Conservation (phyloP, 30 jellyfish, hydroid and myxozoan species). For the Cassiopea xamachana region DNA sequence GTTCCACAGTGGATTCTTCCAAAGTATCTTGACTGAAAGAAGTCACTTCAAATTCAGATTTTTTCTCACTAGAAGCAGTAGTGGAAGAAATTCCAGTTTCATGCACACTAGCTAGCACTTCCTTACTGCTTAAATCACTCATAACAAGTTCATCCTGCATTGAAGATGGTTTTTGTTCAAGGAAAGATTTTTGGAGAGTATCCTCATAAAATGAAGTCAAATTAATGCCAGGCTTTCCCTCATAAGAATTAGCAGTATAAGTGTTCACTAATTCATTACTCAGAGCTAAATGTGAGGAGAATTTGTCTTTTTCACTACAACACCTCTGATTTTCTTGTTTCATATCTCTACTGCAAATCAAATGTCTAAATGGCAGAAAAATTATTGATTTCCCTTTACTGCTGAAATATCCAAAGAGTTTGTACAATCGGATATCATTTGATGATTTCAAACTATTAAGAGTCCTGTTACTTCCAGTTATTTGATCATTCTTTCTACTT, state of each 20-base stretch:
- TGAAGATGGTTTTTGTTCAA: not conserved
- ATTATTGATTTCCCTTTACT: not conserved
- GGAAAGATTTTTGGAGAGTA: not conserved
- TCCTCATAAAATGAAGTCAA: not conserved
- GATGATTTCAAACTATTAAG: not conserved
- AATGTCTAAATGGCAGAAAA: not conserved
- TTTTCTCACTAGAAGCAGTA: not conserved
- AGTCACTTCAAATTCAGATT: not conserved
- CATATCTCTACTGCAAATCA: not conserved
- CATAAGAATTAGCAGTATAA: not conserved
- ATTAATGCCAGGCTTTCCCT: not conserved
- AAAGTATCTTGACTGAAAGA: not conserved
- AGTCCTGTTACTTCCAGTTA: not conserved
- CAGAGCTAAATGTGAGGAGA: no score
- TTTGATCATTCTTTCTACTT: not conserved
- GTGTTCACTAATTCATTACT: no score
- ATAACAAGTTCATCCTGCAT: not conserved
- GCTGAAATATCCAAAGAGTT: not conserved
- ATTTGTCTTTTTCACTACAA: no score
- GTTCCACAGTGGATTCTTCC: not conserved
- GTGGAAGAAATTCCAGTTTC: not conserved
- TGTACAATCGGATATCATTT: not conserved
- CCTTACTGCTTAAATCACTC: not conserved
- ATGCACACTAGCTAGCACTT: no score
- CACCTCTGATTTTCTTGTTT: no score